A percentile compares a stretch with the other conserved stretches of the same genome.
Evolutionary conservation across 2,113 vertebrate species (phyloP).

Genomic region (Semnornis frantzii): DNA sequence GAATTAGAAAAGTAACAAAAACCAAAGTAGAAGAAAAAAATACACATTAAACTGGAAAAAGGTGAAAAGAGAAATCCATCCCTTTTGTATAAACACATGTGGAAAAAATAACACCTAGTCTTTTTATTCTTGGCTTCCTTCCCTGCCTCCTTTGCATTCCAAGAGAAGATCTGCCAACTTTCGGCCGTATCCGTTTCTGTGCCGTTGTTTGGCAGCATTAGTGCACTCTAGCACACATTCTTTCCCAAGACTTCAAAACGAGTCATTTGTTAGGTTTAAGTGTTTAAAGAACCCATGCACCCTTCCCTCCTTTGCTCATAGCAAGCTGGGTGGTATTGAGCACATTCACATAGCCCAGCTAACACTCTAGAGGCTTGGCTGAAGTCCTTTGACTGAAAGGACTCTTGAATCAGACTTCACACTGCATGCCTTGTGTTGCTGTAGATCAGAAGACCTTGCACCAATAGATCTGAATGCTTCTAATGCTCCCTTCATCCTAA

Average conservation of each 20-base stretch:
- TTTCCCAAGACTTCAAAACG: slow-evolving; percentile 29
- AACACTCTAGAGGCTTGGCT: neutral
- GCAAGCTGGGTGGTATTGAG: slow-evolving; percentile 33
- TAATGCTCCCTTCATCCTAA: neutral
- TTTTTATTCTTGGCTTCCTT: slow-evolving; percentile 31
- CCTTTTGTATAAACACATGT: slow-evolving; percentile 55
- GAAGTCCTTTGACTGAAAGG: neutral
- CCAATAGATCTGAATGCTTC: neutral
- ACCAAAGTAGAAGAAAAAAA: slow-evolving; percentile 13
- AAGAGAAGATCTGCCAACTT: slow-evolving; percentile 33
- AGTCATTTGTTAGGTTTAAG: slow-evolving; percentile 7
- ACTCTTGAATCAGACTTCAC: neutral
- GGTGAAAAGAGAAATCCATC: slow-evolving; percentile 51
- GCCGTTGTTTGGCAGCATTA: slow-evolving; percentile 41
- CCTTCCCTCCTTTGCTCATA: neutral
- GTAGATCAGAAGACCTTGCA: neutral
- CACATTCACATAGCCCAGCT: rapidly evolving
- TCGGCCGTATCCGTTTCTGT: slow-evolving; percentile 4
- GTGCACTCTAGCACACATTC: slow-evolving; percentile 26
- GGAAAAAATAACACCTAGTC: slow-evolving; percentile 62
- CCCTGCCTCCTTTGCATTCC: slow-evolving; percentile 3
- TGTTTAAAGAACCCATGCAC: neutral
- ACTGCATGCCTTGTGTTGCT: neutral
- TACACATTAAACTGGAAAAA: slow-evolving; percentile 39
- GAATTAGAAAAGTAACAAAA: neutral